Conservation (phyloP, 2,113 vertebrate species). For the Oreamnos americanus region DNA sequence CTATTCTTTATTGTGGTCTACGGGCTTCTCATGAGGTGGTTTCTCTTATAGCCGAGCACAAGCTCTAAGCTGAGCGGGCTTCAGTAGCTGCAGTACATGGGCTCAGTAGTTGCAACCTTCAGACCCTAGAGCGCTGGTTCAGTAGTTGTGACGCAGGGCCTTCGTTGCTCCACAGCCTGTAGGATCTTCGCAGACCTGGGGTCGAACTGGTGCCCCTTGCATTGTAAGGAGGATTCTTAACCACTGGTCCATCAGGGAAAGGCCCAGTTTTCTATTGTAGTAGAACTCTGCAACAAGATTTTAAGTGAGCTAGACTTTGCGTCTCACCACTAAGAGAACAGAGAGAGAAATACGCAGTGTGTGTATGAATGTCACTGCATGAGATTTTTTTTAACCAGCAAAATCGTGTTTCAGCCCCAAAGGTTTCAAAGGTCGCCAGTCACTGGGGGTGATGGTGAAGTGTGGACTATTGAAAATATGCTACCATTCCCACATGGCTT, state of each 20-base stretch:
- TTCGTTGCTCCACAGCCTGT: neutral
- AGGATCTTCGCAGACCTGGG: neutral
- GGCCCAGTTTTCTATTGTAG: neutral
- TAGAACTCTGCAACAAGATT: neutral
- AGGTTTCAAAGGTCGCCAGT: neutral
- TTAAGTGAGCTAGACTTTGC: neutral
- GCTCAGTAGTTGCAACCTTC: neutral
- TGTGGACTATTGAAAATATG: neutral
- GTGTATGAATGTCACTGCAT: fast-evolving
- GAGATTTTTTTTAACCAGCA: neutral
- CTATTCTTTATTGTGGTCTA: neutral
- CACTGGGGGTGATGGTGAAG: neutral
- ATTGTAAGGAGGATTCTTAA: neutral
- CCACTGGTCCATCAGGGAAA: neutral
- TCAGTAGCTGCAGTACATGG: neutral
- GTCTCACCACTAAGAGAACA: neutral
- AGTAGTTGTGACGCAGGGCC: neutral
- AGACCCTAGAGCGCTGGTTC: neutral
- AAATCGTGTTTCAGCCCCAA: neutral
- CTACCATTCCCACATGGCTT: neutral
- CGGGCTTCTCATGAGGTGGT: neutral
- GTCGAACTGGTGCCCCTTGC: neutral
- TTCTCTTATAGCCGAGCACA: neutral
- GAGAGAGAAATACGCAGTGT: neutral
- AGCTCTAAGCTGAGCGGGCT: neutral